Evolutionary conservation across 2,888 invertebrate species (phyloP).

Genomic region (Caenorhabditis sp.): DNA sequence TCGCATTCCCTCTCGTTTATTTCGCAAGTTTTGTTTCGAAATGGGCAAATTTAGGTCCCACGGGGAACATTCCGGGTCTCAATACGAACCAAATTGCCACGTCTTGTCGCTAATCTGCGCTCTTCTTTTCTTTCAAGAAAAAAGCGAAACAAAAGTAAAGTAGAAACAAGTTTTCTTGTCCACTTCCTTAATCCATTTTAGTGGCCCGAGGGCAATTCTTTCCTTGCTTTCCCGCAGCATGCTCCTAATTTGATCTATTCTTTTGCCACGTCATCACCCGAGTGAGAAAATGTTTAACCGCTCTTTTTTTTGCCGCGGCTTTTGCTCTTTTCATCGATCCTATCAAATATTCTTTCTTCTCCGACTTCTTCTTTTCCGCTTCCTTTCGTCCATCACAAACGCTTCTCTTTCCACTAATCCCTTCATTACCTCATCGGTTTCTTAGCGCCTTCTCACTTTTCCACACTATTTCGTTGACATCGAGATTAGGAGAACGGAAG

Average conservation of each 20-base stretch:
- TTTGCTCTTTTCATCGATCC: neutral
- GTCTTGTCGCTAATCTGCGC: no score
- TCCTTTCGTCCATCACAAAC: slow-evolving; percentile 2
- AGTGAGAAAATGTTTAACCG: neutral
- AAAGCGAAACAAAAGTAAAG: neutral
- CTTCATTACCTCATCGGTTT: slow-evolving; percentile 44
- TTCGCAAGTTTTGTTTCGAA: slow-evolving; percentile 35
- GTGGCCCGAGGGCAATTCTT: slow-evolving; percentile 3
- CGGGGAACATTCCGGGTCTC: neutral
- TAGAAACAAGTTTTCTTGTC: neutral
- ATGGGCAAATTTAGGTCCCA: slow-evolving; percentile 36
- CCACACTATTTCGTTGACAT: slow-evolving; percentile 6
- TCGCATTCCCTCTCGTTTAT: slow-evolving; percentile 8
- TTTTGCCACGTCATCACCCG: slow-evolving; percentile 8
- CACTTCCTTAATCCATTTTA: slow-evolving; percentile 23
- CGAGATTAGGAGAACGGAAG: slow-evolving; percentile 18
- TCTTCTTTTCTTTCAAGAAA: no score
- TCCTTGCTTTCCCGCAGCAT: neutral
- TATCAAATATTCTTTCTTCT: slow-evolving; percentile 10
- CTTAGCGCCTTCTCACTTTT: slow-evolving; percentile 11
- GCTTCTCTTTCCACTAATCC: slow-evolving; percentile 18
- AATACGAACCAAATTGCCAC: no score
- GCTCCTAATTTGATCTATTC: neutral
- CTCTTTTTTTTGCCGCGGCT: no score
- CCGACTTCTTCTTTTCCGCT: neutral